Conservation (phyloP, 2,113 vertebrate genomes). For the Chaetura pelagica region DNA sequence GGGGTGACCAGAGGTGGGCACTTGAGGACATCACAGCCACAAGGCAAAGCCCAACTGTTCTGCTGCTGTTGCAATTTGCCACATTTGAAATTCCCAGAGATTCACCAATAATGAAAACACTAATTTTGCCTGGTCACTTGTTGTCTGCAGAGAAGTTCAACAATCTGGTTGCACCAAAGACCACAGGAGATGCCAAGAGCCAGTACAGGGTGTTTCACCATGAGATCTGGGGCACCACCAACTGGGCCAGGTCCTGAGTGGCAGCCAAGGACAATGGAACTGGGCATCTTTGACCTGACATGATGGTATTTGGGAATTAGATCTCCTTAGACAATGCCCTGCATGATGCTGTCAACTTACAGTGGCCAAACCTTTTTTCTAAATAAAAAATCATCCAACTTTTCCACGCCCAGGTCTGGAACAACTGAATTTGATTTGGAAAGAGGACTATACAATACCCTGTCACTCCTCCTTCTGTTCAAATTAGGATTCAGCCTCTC, state of each 20-base stretch:
- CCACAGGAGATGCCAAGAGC: not conserved
- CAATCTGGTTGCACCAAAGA: not conserved
- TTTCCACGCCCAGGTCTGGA: not conserved
- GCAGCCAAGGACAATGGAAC: not conserved
- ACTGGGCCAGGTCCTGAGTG: rapidly evolving
- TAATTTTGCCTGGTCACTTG: not conserved
- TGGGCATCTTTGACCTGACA: not conserved
- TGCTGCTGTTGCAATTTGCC: not conserved
- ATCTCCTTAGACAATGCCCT: not conserved
- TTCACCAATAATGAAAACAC: not conserved
- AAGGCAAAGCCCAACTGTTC: not conserved
- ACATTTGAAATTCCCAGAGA: not conserved
- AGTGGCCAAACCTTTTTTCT: not conserved
- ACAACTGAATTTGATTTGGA: not conserved
- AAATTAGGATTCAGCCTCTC: not conserved
- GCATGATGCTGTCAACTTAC: not conserved
- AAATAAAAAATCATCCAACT: not conserved
- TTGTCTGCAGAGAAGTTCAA: not conserved
- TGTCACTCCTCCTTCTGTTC: not conserved
- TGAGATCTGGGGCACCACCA: not conserved
- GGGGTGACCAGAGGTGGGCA: not conserved
- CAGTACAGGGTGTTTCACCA: not conserved
- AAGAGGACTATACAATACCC: rapidly evolving
- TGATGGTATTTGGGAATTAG: not conserved
- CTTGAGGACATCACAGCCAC: not conserved